Conservation (phyloP, 2,888 invertebrate species). For the Enoplolaimus lenunculus region DNA sequence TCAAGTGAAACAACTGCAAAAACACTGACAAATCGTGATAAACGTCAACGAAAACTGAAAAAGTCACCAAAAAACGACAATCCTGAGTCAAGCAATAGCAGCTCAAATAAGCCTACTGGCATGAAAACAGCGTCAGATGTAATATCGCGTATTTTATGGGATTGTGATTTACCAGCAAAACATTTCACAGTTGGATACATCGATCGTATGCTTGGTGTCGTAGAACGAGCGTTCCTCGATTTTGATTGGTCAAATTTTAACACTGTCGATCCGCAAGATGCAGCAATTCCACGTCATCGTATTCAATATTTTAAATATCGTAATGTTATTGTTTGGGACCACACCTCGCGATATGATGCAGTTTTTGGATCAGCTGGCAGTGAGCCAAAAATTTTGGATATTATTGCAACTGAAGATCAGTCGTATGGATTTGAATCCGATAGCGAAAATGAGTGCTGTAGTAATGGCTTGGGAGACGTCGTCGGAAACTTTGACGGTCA, state of each 20-base stretch:
- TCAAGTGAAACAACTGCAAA: too few species aligned
- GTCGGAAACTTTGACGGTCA: neutral
- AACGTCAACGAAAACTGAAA: too few species aligned
- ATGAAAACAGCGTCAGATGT: constrained; percentile 47
- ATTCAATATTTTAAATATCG: constrained; percentile 47
- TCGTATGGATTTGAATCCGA: neutral
- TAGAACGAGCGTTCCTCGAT: constrained; percentile 43
- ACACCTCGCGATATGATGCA: constrained; percentile 42
- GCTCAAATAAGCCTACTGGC: constrained; percentile 24
- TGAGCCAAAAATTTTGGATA: neutral
- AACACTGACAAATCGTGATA: too few species aligned
- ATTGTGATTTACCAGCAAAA: constrained; percentile 39
- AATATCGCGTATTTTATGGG: constrained; percentile 45
- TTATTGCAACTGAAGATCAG: constrained; percentile 15
- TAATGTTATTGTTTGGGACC: constrained; percentile 45
- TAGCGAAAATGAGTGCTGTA: neutral
- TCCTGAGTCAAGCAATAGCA: too few species aligned
- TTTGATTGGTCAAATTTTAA: constrained; percentile 46
- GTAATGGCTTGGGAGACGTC: neutral
- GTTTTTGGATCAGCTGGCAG: constrained; percentile 44
- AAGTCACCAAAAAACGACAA: too few species aligned
- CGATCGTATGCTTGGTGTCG: constrained; percentile 45
- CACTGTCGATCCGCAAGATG: constrained; percentile 41
- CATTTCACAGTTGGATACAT: constrained; percentile 44
- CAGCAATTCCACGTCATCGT: constrained; percentile 46